Evolutionary conservation across 2,113 vertebrate species (phyloP).

Genomic region (Dolichotis patagonum): DNA sequence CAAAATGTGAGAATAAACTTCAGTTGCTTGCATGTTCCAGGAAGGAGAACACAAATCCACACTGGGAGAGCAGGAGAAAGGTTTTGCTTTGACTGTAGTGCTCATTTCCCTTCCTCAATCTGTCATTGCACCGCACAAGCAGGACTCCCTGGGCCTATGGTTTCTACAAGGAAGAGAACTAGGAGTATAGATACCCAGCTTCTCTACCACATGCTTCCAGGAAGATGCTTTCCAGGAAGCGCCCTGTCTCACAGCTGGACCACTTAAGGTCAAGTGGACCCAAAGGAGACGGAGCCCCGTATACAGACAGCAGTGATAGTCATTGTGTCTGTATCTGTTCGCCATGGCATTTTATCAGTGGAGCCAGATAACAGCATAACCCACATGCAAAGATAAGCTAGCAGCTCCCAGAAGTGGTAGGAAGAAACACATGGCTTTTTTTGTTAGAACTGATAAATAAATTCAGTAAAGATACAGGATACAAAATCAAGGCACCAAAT

Average conservation of each 20-base stretch:
- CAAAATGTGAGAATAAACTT: background rate
- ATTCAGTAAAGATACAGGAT: background rate
- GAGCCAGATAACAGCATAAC: background rate
- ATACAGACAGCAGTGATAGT: background rate
- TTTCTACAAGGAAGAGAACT: background rate
- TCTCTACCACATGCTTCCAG: background rate
- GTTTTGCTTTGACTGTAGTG: background rate
- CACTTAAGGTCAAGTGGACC: background rate
- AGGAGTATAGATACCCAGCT: rapidly evolving
- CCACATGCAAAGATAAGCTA: background rate
- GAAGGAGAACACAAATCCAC: background rate
- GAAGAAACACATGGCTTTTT: background rate
- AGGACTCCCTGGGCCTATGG: too few species aligned
- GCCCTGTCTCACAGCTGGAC: background rate
- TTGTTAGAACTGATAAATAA: background rate
- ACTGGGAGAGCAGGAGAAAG: background rate
- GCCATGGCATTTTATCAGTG: background rate
- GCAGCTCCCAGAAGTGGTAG: background rate
- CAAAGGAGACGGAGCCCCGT: background rate
- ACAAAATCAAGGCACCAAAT: background rate
- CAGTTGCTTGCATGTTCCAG: background rate
- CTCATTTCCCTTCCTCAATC: rapidly evolving
- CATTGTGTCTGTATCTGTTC: background rate
- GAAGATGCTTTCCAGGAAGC: background rate
- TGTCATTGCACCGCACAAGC: rapidly evolving